Conservation (phyloP, 2,888 invertebrate species). For the Protophormia terraenovae region DNA sequence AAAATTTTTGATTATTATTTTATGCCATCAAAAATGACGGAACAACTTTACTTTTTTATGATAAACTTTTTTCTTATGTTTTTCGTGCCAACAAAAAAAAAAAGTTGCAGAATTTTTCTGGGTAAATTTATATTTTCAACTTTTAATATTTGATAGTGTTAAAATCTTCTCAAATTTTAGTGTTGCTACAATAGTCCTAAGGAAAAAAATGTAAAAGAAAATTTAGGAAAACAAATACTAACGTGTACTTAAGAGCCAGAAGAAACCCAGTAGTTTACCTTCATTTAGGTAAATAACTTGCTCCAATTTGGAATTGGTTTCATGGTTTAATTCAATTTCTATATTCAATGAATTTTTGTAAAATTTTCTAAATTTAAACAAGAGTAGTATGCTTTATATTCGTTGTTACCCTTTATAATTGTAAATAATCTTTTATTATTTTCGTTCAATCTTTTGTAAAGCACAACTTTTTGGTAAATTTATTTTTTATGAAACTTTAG, state of each 20-base stretch:
- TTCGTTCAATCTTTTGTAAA: not conserved
- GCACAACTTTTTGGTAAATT: not conserved
- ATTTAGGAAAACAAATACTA: too few species aligned
- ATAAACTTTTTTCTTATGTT: not conserved
- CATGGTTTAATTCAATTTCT: too few species aligned
- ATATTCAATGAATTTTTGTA: too few species aligned
- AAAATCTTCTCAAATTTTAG: not conserved
- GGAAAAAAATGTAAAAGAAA: too few species aligned
- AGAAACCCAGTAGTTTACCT: too few species aligned
- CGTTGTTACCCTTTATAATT: not conserved
- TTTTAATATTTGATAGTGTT: not conserved
- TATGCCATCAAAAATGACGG: not conserved
- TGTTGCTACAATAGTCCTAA: too few species aligned
- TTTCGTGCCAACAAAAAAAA: not conserved
- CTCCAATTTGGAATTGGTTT: too few species aligned
- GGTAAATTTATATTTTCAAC: not conserved
- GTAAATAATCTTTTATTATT: not conserved
- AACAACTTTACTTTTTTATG: not conserved
- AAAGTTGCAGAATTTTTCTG: not conserved
- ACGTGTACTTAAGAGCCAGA: too few species aligned
- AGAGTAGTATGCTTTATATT: not conserved
- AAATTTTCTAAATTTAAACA: not conserved
- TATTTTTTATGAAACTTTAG: conserved; percentile 1
- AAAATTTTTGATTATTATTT: conserved; percentile 5
- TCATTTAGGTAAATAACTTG: too few species aligned